Percentiles rank a stretch among this genome's conserved stretches.
Evolutionary conservation across 1,140 invertebrate species (phyloP).

Genomic region (Zophobas atratus): DNA sequence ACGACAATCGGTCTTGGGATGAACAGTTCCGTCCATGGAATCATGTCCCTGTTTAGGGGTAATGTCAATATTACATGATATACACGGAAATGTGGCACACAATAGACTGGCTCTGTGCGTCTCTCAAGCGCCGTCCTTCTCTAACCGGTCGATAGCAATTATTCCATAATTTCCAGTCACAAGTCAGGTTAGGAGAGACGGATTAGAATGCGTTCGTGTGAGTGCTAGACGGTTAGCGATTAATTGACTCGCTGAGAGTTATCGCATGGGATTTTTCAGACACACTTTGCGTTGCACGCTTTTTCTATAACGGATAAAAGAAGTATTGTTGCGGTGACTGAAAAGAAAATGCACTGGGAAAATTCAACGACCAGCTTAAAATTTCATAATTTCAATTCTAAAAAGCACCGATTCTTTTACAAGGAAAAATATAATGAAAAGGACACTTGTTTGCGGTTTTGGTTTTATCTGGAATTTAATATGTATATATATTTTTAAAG

Average conservation of each 20-base stretch:
- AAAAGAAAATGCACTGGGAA: too few relatives aligned
- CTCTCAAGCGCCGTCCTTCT: neutral
- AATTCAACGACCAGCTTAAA: too few relatives aligned
- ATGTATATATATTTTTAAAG: too few relatives aligned
- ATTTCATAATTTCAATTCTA: too few relatives aligned
- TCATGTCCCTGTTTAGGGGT: conserved; percentile 36
- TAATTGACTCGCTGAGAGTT: neutral
- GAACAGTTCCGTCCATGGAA: conserved; percentile 22
- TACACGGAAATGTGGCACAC: conserved; percentile 34
- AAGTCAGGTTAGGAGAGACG: conserved; percentile 12
- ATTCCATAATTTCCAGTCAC: conserved; percentile 34
- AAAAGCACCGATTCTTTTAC: too few relatives aligned
- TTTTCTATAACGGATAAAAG: too few relatives aligned
- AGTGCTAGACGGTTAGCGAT: neutral
- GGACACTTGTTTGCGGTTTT: too few relatives aligned
- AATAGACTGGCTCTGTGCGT: conserved; percentile 10
- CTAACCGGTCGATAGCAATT: conserved; percentile 11
- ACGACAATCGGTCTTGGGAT: conserved; percentile 24
- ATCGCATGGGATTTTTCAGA: too few relatives aligned
- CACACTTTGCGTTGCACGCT: too few relatives aligned
- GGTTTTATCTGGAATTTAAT: too few relatives aligned
- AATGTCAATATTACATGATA: conserved; percentile 37
- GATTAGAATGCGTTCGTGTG: conserved; percentile 7
- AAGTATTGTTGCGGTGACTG: too few relatives aligned
- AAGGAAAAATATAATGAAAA: too few relatives aligned